Evolutionary conservation across 1,140 invertebrate species (phyloP).

Genomic region (Bemisia tabaci): DNA sequence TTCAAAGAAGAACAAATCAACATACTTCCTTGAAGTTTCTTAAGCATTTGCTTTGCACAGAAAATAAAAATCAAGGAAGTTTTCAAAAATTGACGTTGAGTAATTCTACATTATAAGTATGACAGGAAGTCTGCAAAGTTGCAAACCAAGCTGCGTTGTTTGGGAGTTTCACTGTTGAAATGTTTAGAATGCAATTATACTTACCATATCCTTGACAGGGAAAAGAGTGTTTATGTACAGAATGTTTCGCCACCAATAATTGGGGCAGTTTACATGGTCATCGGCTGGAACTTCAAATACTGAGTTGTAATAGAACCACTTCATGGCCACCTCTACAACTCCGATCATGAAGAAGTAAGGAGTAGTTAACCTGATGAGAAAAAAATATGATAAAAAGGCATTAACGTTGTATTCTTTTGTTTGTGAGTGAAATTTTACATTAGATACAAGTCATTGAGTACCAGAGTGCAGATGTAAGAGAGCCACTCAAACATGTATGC

Average conservation of each 20-base stretch:
- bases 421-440: neutral
- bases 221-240: conserved; percentile 73
- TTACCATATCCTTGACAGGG: conserved; percentile 72
- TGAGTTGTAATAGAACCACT: conserved; percentile 64
- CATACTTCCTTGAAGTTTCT: too few species aligned
- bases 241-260: conserved; percentile 76
- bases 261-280: conserved; percentile 64
- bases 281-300: conserved; percentile 65
- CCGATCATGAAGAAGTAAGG: conserved; percentile 73
- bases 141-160: too few species aligned
- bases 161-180: neutral
- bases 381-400: too few species aligned
- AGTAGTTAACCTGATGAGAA: conserved; percentile 52
- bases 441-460: neutral
- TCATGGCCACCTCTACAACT: conserved; percentile 61
- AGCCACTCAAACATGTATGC: too few species aligned
- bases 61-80: too few species aligned
- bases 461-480: too few species aligned
- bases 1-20: too few species aligned
- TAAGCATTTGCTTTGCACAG: too few species aligned
- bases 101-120: too few species aligned
- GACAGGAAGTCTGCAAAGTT: too few species aligned
- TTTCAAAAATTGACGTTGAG: too few species aligned
- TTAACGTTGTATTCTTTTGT: conserved; percentile 13
- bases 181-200: too few species aligned